A percentile compares a stretch with the other conserved stretches of the same genome.
phyloP scores from a whole-genome alignment of 2,797 vertebrate species.

The Sebastes trivittatus region DNA sequence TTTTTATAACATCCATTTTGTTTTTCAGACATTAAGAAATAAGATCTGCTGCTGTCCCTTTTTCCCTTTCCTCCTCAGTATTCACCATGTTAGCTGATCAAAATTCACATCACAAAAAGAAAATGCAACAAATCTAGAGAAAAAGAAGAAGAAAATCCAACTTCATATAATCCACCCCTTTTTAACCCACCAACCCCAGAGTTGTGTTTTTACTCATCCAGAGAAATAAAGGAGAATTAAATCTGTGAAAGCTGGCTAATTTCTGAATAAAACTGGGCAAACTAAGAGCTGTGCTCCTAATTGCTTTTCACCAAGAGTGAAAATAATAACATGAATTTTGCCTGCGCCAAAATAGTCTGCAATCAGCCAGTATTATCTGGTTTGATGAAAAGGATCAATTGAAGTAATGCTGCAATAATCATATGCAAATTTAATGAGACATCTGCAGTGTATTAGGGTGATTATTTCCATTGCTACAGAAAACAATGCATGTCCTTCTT shows the following conservation, averaged over 20 bases:
- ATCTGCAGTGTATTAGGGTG: constrained; percentile 68
- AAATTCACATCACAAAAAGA: constrained; percentile 11
- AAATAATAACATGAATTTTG: constrained; percentile 64
- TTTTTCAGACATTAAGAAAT: background rate
- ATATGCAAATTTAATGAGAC: constrained; percentile 69
- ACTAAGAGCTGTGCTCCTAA: constrained; percentile 50
- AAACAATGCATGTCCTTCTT: constrained; percentile 55
- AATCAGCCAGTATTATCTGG: constrained; percentile 77
- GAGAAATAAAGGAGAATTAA: constrained; percentile 36
- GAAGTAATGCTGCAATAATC: constrained; percentile 63
- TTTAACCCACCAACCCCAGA: background rate
- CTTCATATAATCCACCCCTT: background rate
- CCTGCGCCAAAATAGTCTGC: constrained; percentile 59
- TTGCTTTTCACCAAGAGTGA: constrained; percentile 65
- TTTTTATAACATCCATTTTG: background rate
- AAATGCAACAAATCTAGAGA: background rate
- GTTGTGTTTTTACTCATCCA: constrained; percentile 1
- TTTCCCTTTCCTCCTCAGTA: background rate
- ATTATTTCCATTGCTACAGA: constrained; percentile 56
- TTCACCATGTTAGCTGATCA: background rate
- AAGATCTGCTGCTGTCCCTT: background rate
- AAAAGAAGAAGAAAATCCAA: background rate
- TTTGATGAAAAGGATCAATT: constrained; percentile 74
- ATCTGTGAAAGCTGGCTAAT: constrained; percentile 40
- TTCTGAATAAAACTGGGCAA: constrained; percentile 48